Base-by-base conservation (phyloP, 2,888 invertebrate genomes). In the Dasypogon diadema region DNA sequence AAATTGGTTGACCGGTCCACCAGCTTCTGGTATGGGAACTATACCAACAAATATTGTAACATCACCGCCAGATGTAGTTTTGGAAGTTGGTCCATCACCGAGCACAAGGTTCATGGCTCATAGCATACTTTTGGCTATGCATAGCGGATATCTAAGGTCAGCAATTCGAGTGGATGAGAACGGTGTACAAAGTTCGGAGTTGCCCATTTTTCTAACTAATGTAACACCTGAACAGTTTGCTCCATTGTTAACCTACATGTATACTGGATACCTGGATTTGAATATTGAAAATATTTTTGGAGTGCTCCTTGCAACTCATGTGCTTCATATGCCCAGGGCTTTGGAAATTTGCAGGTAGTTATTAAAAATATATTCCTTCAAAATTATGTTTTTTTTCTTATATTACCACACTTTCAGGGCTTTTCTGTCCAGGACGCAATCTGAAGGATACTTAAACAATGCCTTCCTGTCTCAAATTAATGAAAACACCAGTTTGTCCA, bases 251-350 rank as follows among this genome's bases (percentile, higher is more conserved):
- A 90, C 91, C 21, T 92, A 91, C 86, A 92, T 93, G 91, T 92
- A 92, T 84, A 92, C 92, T 4, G 92, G 92, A 21, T 90, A 89
- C 79, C 84, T 93, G 81, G 91, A 92, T 81, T 86, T 92, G 24
- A 92, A 90, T 79, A 86, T 90, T 78, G 89, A 90, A 76, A 92
- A 92, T 84, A 92, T 92, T 79, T 92, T 92, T 85, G 91, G 90
- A 79, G 91, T 92, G 54, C 85, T 92, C 8, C 83, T 92, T 77
- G 92, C 92, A 3, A 92, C 92, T 8, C 92, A 92, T 83, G 87
- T 92, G 65, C 85, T 93, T 55, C 92, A 92, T 82, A 92, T 92
- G 92, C 92, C 92, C 1, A 87, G 91, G 12, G 92, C 92, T 0
- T 82, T 92, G 60, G 92, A 92, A 80, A 88, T 92, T 79, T 92